Evolutionary conservation across 2,113 vertebrate species (phyloP).

Genomic region (Vulpes vulpes): DNA sequence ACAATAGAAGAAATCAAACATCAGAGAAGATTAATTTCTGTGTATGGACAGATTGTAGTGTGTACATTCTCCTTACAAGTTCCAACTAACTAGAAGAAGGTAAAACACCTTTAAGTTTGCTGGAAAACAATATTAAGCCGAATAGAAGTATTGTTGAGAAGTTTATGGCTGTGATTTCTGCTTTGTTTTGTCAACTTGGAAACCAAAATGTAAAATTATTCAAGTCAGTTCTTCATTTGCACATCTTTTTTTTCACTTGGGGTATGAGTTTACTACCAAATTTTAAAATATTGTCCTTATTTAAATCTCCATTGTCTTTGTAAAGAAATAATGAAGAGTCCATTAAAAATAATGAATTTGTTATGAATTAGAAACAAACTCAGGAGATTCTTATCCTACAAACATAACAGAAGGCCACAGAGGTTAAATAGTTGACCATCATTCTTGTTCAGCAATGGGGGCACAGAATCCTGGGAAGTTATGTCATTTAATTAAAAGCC

Average conservation of each 20-base stretch:
- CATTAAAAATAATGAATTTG: background rate
- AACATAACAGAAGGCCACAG: background rate
- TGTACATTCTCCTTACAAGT: background rate
- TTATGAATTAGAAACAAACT: background rate
- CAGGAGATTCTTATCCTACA: background rate
- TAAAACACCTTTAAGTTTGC: background rate
- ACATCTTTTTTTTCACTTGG: background rate
- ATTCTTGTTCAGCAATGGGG: too few species aligned
- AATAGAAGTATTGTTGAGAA: background rate
- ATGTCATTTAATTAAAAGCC: background rate
- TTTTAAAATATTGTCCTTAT: background rate
- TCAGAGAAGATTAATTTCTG: background rate
- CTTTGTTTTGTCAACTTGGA: background rate
- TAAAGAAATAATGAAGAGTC: background rate
- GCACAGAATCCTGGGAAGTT: background rate
- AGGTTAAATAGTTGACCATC: background rate
- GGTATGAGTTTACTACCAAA: background rate
- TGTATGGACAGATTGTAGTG: background rate
- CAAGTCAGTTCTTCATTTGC: background rate
- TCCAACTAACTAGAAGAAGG: background rate
- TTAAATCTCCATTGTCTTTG: background rate
- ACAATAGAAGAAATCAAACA: conserved; percentile 53
- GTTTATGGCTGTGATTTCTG: background rate
- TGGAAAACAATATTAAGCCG: background rate
- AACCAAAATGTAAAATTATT: background rate